Evolutionary conservation across 2,888 invertebrate genomes (phyloP), one percentile per base, ranked within the genome.

Genomic region (Diarsia brunnea): DNA sequence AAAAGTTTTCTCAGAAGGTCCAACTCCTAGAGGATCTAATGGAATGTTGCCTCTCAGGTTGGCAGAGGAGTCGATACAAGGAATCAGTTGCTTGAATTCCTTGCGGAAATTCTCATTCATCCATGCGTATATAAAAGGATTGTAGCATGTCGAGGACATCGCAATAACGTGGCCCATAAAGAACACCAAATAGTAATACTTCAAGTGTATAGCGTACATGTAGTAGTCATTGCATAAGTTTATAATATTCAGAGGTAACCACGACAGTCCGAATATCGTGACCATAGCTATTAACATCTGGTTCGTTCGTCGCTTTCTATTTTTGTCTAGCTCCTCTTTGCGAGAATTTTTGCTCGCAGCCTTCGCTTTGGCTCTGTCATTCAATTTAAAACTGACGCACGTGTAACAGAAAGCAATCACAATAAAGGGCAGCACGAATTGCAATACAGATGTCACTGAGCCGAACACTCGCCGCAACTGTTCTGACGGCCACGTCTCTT

Each of bases 251-350:
- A 99, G 96, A 87, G 99, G 99, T 73, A 99, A 94, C 99, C 99
- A 99, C 51, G 99, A 99, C n/a, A 99, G 96, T 0, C 99, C 98
- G 92, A 99, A 99, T 72, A 99, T 99, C 19, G 98, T 98, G 16
- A 98, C 99, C 99, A 99, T 99, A 2, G 99, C 98, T 79, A 99
- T 99, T 78, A 99, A 96, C 99, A 99, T 99, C 85, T 99, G 97
- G 94, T 99, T 99, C 12, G 99, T 99, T 60, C 99, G 97, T 73
- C 98, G 97, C 91, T 99, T 99, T 75, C 99, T 97, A 89, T 98
- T 98, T 70, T 99, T 97, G 91, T 99, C 99, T 24, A 98, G 97
- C 91, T 99, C 99, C 92, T 99, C 99, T 91, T 98, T 98, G 14
- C 98, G 97, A n/a, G 98, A 97, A 73, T 98, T 98, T 90, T 98